Evolutionary conservation across 2,113 vertebrate species (phyloP), one percentile per base, ranked within the genome.

Genomic region (Proteles cristata): DNA sequence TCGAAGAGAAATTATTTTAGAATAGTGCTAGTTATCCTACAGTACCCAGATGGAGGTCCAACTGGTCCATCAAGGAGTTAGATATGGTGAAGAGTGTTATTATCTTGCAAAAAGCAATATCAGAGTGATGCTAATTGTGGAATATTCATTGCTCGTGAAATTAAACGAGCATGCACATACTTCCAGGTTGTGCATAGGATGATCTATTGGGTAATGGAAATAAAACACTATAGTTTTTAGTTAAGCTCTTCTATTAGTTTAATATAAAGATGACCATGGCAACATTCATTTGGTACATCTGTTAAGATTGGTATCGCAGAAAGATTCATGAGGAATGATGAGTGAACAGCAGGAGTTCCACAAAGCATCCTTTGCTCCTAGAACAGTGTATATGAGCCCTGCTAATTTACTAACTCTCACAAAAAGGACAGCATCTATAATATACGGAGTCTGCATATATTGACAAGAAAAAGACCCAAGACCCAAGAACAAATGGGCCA

Each of bases 131-230:
- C n/a, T 87, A 84, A 50, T 68, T 93, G n/a, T 90, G 33, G 48
- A 74, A 81, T 61, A 50, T 21, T 39, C 7, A 65, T 68, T 97
- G 33, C 35, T 90, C 19, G 88, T n/a, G 31, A 81, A 97, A 88
- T 73, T 35, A 90, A 97, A 77, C 16, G n/a, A 96, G 39, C 23
- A 14, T 43, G 25, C 10, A 66, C 17, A 35, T 93, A 76, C 5
- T 66, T n/a, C 43, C 21, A 53, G 14, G 4, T 55, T 53, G 45
- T 45, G 16, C 11, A 69, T 10, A 33, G 53, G 76, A 53, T n/a
- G 17, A 95, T 76, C 55, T 86, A n/a, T 26, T 77, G 19, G 15
- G 7, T 11, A 65, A 16, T 31, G 45, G 76, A 69, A 84, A 19
- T 11, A 79, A 94, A 94, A 79, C 43, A 19, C 8, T 73, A 8